A percentile compares a stretch with the other conserved stretches of the same genome.
Evolutionary conservation across 2,888 invertebrate genomes (phyloP).

Genomic region (Drosophila borborema): DNA sequence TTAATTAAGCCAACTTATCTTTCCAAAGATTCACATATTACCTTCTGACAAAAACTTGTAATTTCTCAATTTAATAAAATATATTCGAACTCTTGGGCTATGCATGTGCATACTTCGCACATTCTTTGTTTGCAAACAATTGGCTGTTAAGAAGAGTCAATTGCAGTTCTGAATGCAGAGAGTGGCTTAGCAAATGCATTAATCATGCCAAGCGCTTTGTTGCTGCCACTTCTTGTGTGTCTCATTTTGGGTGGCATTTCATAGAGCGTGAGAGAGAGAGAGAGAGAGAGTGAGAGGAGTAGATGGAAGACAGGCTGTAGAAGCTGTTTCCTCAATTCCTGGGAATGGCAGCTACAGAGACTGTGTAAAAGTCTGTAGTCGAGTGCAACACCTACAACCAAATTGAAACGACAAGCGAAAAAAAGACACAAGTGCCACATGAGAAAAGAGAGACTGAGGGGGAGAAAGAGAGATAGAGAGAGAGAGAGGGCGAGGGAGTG

Average conservation of each 20-base stretch:
- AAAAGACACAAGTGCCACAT: slow-evolving; percentile 16
- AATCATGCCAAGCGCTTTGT: slow-evolving; percentile 20
- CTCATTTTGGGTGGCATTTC: slow-evolving; percentile 48
- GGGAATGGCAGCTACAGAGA: slow-evolving; percentile 67
- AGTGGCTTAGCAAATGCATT: slow-evolving; percentile 5
- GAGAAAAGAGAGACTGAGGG: neutral
- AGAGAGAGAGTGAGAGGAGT: neutral
- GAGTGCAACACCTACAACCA: slow-evolving; percentile 39
- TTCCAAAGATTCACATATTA: neutral
- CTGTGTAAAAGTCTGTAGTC: slow-evolving; percentile 3
- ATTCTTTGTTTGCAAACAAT: slow-evolving; percentile 1
- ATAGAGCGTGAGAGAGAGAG: neutral
- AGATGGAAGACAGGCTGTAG: neutral
- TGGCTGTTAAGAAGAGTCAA: slow-evolving; percentile 5
- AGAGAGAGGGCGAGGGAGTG: neutral
- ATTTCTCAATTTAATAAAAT: neutral
- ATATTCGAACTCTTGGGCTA: no score
- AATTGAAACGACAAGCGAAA: slow-evolving; percentile 51
- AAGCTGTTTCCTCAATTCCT: slow-evolving; percentile 49
- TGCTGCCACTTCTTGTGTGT: slow-evolving; percentile 23
- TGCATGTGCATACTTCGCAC: neutral
- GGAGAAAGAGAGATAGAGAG: neutral
- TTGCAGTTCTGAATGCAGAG: slow-evolving; percentile 16
- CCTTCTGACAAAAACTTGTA: neutral
- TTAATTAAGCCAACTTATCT: no score